phyloP scores from a whole-genome alignment of 1,140 invertebrate genomes.

The Drosophila asahinai region DNA sequence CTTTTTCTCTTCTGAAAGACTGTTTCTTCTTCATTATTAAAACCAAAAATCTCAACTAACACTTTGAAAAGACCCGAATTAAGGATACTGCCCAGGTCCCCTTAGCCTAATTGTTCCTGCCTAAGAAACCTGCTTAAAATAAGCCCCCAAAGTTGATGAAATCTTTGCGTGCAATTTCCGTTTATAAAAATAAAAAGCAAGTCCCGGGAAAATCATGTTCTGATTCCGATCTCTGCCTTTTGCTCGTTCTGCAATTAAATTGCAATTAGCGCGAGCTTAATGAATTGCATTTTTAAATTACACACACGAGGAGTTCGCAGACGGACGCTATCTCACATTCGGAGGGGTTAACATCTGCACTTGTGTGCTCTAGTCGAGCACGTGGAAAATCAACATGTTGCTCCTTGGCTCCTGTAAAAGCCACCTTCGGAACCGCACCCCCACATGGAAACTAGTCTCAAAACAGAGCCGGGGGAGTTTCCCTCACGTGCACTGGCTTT shows the following conservation, averaged over 20 bases:
- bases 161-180: conserved; percentile 55
- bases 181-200: conserved; percentile 6
- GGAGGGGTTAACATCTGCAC: conserved; percentile 13
- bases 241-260: conserved; percentile 64
- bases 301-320: conserved; percentile 23
- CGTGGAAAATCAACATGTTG: conserved; percentile 81
- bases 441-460: conserved; percentile 28
- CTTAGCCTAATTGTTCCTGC: neutral
- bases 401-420: conserved; percentile 56
- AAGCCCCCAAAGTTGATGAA: conserved; percentile 21
- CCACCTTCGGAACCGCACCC: conserved; percentile 13
- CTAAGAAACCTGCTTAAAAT: conserved; percentile 17
- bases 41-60: neutral
- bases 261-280: conserved; percentile 75
- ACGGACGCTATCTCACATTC: conserved; percentile 3
- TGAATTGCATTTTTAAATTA: conserved; percentile 71
- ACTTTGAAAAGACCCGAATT: neutral
- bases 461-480: conserved; percentile 50
- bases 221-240: conserved; percentile 17
- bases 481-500: conserved; percentile 56
- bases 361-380: conserved; percentile 51
- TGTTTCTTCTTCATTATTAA: neutral
- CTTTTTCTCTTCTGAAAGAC: neutral
- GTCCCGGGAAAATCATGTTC: conserved; percentile 5
- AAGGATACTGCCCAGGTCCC: neutral